Percentiles rank a stretch among this genome's conserved stretches.
These are phyloP conservation scores for Bombus fervidus DNA, from an alignment of 1,140 invertebrate species.

Conservation along the genomic window DNA sequence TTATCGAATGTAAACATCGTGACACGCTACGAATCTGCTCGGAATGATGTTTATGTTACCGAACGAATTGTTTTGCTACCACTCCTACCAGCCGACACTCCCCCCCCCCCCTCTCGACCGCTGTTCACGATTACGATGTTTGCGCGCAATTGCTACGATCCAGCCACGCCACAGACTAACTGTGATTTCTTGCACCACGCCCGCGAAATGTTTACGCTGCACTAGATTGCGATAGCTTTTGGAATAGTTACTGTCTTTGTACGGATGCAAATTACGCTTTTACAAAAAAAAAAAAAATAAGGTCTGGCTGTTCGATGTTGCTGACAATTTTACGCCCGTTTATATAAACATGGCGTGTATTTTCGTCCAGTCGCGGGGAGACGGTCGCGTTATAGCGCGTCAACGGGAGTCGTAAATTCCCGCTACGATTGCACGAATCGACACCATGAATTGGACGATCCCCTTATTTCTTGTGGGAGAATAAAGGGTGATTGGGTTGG, in stretches of 20 bases:
- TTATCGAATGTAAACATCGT: not conserved
- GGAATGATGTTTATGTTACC: conserved; percentile 1
- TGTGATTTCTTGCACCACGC: not conserved
- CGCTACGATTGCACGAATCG: too few relatives aligned
- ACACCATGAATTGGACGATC: too few relatives aligned
- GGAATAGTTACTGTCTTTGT: not conserved
- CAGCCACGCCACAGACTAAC: not conserved
- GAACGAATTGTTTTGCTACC: not conserved
- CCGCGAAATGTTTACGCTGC: not conserved
- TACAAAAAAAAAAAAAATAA: too few relatives aligned
- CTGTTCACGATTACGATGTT: not conserved
- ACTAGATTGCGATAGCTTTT: not conserved
- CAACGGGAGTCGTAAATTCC: too few relatives aligned
- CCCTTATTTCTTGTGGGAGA: too few relatives aligned
- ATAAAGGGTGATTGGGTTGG: too few relatives aligned
- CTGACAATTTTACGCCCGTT: not conserved
- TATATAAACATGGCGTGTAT: too few relatives aligned
- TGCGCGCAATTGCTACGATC: not conserved
- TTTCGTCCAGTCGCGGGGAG: too few relatives aligned
- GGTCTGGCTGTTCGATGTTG: not conserved
- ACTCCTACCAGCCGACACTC: not conserved
- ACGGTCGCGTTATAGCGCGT: too few relatives aligned
- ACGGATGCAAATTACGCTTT: not conserved
- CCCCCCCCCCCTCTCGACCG: rapidly evolving
- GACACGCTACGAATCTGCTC: not conserved